phyloP scores from a whole-genome alignment of 2,797 vertebrate genomes.

The Sebastolobus alascanus region DNA sequence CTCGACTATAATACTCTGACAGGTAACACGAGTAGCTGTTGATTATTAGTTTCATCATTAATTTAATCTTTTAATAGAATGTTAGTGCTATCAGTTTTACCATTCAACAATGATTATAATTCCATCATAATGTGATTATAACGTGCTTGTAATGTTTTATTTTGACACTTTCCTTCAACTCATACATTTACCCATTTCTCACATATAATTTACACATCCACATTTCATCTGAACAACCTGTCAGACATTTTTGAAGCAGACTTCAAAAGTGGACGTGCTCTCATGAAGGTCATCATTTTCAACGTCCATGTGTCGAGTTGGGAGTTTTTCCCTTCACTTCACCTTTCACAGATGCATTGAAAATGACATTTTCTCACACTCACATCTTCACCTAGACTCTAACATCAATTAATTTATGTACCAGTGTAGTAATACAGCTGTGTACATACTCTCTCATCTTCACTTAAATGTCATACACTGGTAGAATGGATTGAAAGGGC shows the following conservation, averaged over 20 bases:
- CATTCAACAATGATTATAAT: constrained; percentile 13
- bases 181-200: constrained; percentile 34
- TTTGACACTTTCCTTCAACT: constrained; percentile 37
- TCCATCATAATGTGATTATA: constrained; percentile 43
- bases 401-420: constrained; percentile 42
- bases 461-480: constrained; percentile 23
- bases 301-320: constrained; percentile 16
- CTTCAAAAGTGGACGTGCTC: constrained; percentile 73
- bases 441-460: constrained; percentile 46
- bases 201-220: constrained; percentile 46
- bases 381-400: constrained; percentile 26
- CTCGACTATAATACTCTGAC: constrained; percentile 92
- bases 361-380: constrained; percentile 41
- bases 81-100: not conserved
- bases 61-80: not conserved
- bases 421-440: constrained; percentile 36
- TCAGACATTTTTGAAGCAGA: constrained; percentile 72
- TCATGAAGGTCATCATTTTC: constrained; percentile 43
- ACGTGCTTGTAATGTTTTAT: constrained; percentile 23
- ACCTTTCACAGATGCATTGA: constrained; percentile 34
- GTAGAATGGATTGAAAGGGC: constrained; percentile 58
- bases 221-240: constrained; percentile 47
- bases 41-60: not conserved
- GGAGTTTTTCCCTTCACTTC: constrained; percentile 23
- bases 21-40: constrained; percentile 82